Conservation (phyloP, 2,113 vertebrate species). For the Centropus unirufus region DNA sequence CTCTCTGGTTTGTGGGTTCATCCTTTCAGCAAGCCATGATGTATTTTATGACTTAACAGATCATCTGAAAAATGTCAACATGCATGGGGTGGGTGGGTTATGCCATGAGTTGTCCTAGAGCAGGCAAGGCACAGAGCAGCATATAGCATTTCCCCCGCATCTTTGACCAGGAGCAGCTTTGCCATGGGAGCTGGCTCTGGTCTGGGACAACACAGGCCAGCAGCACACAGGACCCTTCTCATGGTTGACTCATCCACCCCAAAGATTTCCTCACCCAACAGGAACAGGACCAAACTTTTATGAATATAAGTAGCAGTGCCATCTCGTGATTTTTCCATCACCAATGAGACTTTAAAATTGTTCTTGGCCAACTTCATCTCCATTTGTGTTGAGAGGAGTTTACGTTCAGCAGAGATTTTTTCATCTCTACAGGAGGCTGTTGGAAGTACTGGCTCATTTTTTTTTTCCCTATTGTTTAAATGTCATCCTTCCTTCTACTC, state of each 20-base stretch:
- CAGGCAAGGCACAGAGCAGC: neutral
- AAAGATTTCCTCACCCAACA: neutral
- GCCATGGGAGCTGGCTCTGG: fast-evolving
- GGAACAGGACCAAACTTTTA: neutral
- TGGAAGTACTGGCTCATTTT: neutral
- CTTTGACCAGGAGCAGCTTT: neutral
- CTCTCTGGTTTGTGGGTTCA: neutral
- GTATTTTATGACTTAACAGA: neutral
- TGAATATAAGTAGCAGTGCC: neutral
- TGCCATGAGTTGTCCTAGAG: neutral
- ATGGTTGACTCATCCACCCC: neutral
- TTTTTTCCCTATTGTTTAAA: neutral
- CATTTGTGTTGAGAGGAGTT: neutral
- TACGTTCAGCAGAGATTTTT: neutral
- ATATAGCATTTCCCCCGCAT: neutral
- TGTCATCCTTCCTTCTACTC: neutral
- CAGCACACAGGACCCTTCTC: neutral
- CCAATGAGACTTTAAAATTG: neutral
- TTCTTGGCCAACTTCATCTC: neutral
- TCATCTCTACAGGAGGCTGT: neutral
- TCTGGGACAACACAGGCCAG: neutral
- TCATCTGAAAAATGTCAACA: neutral
- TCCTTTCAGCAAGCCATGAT: neutral
- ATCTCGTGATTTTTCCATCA: slow-evolving; percentile 5
- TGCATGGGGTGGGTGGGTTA: neutral